These are phyloP conservation scores for Pristionchus japonicus DNA, from an alignment of 2,888 invertebrate genomes.

Conservation along the genomic window DNA sequence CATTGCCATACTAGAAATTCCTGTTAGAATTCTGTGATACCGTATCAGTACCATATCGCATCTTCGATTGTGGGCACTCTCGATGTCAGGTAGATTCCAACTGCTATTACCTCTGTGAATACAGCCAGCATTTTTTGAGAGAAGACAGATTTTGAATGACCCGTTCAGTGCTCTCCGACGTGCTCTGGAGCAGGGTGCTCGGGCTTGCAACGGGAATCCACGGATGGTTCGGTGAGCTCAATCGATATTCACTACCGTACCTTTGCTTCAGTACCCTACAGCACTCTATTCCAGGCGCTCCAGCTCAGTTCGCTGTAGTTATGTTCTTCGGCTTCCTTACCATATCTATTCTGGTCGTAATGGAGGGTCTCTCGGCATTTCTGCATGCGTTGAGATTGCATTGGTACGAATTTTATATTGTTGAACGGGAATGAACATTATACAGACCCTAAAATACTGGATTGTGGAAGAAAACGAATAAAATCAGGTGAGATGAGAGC, in stretches of 20 bases:
- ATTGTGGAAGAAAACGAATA: too few relatives aligned
- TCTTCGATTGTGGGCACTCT: too few relatives aligned
- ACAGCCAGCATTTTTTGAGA: too few relatives aligned
- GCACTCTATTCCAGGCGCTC: constrained; percentile 76
- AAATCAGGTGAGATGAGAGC: not conserved
- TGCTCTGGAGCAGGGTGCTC: constrained; percentile 89
- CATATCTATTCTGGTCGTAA: constrained; percentile 84
- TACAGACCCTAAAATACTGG: too few relatives aligned
- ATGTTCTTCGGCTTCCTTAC: constrained; percentile 91
- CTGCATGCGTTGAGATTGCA: constrained; percentile 96
- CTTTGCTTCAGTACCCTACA: not conserved
- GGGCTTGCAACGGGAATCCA: constrained; percentile 71
- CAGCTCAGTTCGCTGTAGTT: constrained; percentile 84
- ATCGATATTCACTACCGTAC: not conserved
- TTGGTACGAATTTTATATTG: constrained; percentile 86
- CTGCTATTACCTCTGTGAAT: too few relatives aligned
- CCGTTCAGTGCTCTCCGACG: constrained; percentile 88
- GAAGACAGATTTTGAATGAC: too few relatives aligned
- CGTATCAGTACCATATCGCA: too few relatives aligned
- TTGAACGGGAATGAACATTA: too few relatives aligned
- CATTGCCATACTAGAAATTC: too few relatives aligned
- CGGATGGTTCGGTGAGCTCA: constrained; percentile 55
- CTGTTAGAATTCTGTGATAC: too few relatives aligned
- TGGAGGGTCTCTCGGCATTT: constrained; percentile 99
- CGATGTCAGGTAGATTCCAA: too few relatives aligned